Evolutionary conservation across 2,888 invertebrate genomes (phyloP), one percentile per base, ranked within the genome.

Genomic region (Ornithoptera alexandrae): DNA sequence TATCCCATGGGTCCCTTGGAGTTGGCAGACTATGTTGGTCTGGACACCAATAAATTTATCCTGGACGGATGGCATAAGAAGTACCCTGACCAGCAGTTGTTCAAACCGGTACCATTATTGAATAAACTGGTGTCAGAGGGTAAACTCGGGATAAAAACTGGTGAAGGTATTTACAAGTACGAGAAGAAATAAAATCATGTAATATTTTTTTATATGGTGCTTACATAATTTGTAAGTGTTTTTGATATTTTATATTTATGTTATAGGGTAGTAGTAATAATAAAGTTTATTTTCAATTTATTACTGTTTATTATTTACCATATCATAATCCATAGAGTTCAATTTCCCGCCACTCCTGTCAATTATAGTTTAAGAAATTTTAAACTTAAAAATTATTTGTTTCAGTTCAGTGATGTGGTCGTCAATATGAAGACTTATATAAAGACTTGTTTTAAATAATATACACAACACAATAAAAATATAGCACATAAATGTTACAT

Each of bases 1-100:
- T 95, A 97, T 85, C 97, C 97, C 7, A 97, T 98, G 97, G 98
- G 98, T 5, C 98, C 98, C 0, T 93, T 98, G 72, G 97, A 97
- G 86, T 88, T 97, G 60, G 90, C 94, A 1, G 97, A 98, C 89
- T 97, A 96, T 84, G 96, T 97, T 0, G 97, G 97, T 0, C 89
- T 96, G 18, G 98, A 98, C 83, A 97, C 97, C 7, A 94, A 94
- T 70, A 93, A 95, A 79, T 95, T 95, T 79, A 96, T 97, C 78
- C 81, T 96, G 59, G 94, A 96, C 76, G 96, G 96, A 30, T 97
- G 97, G 97, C 93, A 94, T 79, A 90, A 95, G 79, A 95, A 95
- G 78, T 83, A 75, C 73, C 83, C 84, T 0, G 72, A 81, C 2
- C 77, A 84, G 62, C 94, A 83, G 0, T 75, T 86, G 12, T 86